Percentiles rank a stretch among this genome's conserved stretches.
phyloP scores from a whole-genome alignment of 2,113 vertebrate genomes.

The Podilymbus podiceps region DNA sequence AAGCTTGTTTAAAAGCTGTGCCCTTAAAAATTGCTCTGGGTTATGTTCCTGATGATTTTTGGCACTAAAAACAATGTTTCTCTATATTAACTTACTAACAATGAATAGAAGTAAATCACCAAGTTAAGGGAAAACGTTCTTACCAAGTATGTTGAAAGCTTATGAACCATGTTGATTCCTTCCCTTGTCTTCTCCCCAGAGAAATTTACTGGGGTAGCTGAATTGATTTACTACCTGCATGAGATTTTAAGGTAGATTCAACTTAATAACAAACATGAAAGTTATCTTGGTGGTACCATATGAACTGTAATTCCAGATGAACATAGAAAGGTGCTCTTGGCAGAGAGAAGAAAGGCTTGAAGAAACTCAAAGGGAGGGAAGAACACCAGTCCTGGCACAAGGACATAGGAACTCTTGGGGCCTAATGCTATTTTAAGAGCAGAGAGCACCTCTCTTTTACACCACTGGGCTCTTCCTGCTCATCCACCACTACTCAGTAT shows the following conservation, averaged over 20 bases:
- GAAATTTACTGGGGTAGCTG: slow-evolving; percentile 16
- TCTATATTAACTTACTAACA: slow-evolving; percentile 64
- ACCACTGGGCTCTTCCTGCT: background rate
- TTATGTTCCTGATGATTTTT: slow-evolving; percentile 71
- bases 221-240: slow-evolving; percentile 36
- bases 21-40: slow-evolving; percentile 67
- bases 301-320: background rate
- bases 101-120: slow-evolving; percentile 63
- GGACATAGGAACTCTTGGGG: background rate
- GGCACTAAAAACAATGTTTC: slow-evolving; percentile 65
- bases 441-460: background rate
- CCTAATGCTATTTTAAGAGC: background rate
- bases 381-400: background rate
- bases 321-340: background rate
- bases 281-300: background rate
- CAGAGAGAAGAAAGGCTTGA: background rate
- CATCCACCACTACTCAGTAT: background rate
- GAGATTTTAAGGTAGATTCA: slow-evolving; percentile 19
- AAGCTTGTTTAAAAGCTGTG: slow-evolving; percentile 68
- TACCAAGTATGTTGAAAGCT: slow-evolving; percentile 38
- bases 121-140: slow-evolving; percentile 39
- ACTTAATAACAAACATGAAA: background rate
- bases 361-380: background rate
- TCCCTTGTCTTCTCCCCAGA: slow-evolving; percentile 15
- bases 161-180: slow-evolving; percentile 50